Percentiles rank a stretch among this genome's conserved stretches.
These are phyloP conservation scores for Amorpha juglandis DNA, from an alignment of 2,888 invertebrate genomes.

Conservation along the genomic window DNA sequence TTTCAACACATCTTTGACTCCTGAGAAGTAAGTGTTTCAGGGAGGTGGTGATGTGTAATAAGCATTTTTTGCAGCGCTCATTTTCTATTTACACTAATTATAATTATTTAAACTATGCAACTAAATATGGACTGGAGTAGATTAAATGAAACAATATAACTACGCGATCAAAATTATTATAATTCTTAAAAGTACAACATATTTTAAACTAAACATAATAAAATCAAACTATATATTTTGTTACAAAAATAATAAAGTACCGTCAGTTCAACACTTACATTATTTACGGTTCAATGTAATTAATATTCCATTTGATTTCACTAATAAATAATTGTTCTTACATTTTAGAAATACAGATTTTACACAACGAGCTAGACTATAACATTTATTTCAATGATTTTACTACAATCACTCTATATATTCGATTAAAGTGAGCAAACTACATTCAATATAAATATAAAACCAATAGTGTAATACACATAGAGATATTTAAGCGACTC, in stretches of 20 bases:
- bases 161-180: slow-evolving; percentile 25
- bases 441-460: slow-evolving; percentile 13
- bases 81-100: too few species aligned
- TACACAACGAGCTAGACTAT: slow-evolving; percentile 16
- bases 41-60: too few species aligned
- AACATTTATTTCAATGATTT: slow-evolving; percentile 8
- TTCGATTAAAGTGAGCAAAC: slow-evolving; percentile 10
- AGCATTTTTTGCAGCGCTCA: too few species aligned
- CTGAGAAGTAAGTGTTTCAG: too few species aligned
- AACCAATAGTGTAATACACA: not conserved
- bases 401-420: slow-evolving; percentile 7
- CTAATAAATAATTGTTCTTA: slow-evolving; percentile 17
- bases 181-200: slow-evolving; percentile 29
- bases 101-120: not conserved
- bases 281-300: slow-evolving; percentile 23
- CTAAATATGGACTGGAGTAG: not conserved
- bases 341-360: slow-evolving; percentile 11
- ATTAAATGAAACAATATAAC: slow-evolving; percentile 37
- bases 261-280: slow-evolving; percentile 27
- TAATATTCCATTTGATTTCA: slow-evolving; percentile 14
- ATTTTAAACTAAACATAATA: slow-evolving; percentile 27
- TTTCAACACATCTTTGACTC: too few species aligned
- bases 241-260: slow-evolving; percentile 28
- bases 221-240: slow-evolving; percentile 27
- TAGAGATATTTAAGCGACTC: not conserved